Evolutionary conservation across 2,113 vertebrate species (phyloP), one percentile per base, ranked within the genome.

Genomic region (Ceratotherium simum): DNA sequence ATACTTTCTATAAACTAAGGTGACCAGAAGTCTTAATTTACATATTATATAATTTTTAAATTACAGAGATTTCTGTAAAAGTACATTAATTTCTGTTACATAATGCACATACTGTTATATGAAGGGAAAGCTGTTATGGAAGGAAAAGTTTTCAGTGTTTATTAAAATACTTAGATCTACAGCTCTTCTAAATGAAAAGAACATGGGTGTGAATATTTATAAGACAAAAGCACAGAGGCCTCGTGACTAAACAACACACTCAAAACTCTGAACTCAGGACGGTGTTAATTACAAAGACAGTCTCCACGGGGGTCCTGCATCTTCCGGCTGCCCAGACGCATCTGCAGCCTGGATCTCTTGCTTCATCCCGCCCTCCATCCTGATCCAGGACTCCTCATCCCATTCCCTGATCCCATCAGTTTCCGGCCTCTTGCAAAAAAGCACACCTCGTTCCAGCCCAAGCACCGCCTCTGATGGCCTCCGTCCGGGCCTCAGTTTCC

Each of bases 251-350:
- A 69, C 65, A 31, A 36, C 46, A 4, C 23, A 23, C 70, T 86
- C 92, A 25, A 33, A 29, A 17, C 8, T 31, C 75, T n/a, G 27
- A 29, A 42, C 6, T 13, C 51, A 27, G 60, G 60, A 29, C 25
- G 46, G 31, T 29, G 73, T 7, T 51, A 25, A 31, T 14, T 27
- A 2, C 11, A 2, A 25, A 42, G 78, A 62, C 39, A 18, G 39
- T 14, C 51, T 39, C 46, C 23, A 23, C 3, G 0, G 2, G 25
- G 1, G 5, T 5, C 9, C 9, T 8, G 6, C 8, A 23, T 20
- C 62, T 11, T 0, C 60, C 67, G 18, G 65, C 72, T 10, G 36
- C 36, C 70, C 4, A 0, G 5, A 7, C 4, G 42, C 48, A 3
- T 10, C 80, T 65, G 27, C 21, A 0, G 0, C 72, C 62, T 0